Base-by-base conservation (phyloP, 2,113 vertebrate genomes). In the Lepisosteus oculatus region DNA sequence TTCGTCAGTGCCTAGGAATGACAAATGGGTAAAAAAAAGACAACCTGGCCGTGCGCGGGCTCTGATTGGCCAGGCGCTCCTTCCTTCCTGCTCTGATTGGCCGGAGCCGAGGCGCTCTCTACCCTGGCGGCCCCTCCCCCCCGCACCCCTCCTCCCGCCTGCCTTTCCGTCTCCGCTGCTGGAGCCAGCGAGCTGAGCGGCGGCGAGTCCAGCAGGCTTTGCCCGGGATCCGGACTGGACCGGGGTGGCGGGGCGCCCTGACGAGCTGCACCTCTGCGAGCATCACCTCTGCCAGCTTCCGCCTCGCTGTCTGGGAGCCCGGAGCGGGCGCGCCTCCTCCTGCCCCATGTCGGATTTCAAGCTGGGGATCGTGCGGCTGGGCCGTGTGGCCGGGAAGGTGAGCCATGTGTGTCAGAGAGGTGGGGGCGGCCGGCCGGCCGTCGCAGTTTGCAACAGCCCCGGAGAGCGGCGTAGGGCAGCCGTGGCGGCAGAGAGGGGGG, bases 351-450 rank as follows among this genome's bases (percentile, higher is more conserved):
- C 95, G 85, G 95, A 97, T 86, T 96, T 97, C 88, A 96, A 97
- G 91, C 89, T 97, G 72, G 95, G 95, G 77, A 97, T 96, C 86
- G 95, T 97, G 77, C 94, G 95, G 84, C 95, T 97, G 85, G 95
- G 95, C 92, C 95, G 95, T 90, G 95, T 97, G 92, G 95, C 95
- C 87, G 95, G 95, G 87, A 97, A 97, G 95, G 95, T 97, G 93
- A 85, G 86, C 90, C 91, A 93, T 93, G 91, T 93, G 91, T 87
- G 85, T 78, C 79, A 62, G 67, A 63, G 76, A 82, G 85, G 83
- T 79, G 77, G 84, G 87, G 86, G 84, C 2, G 8, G 56, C 43
- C 29, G 29, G 29, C 29, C 29, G 29, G 29, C 29, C 29, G 29
- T 29, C 29, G 29, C 29, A 29, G 29, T 29, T 29, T 29, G 29